Evolutionary conservation across 2,888 invertebrate genomes (phyloP).

Genomic region (Tortrix viridana): DNA sequence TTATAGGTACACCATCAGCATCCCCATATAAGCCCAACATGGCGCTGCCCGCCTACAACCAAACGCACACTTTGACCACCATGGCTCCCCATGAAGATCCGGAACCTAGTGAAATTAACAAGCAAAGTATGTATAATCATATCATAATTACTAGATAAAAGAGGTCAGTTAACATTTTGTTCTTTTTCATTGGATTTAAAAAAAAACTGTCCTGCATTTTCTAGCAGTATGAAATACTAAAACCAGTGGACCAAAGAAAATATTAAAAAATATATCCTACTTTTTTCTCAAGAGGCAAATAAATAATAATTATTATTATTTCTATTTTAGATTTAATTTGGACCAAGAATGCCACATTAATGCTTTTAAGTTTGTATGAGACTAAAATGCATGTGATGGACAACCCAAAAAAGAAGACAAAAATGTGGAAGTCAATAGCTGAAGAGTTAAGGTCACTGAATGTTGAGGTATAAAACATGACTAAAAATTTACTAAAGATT

Average conservation of each 20-base stretch:
- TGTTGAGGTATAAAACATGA: slow-evolving; percentile 53
- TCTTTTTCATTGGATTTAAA: too few species aligned
- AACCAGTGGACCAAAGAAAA: too few species aligned
- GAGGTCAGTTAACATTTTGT: too few species aligned
- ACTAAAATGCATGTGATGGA: slow-evolving; percentile 67
- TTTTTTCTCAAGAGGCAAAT: too few species aligned
- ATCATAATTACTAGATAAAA: too few species aligned
- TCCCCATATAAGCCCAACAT: slow-evolving; percentile 58
- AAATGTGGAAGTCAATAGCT: slow-evolving; percentile 69
- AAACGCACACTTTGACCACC: slow-evolving; percentile 47
- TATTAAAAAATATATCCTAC: too few species aligned
- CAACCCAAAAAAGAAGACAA: slow-evolving; percentile 71
- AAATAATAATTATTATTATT: not conserved
- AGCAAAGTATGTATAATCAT: slow-evolving; percentile 63
- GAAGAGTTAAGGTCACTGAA: slow-evolving; percentile 64
- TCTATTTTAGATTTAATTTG: slow-evolving; percentile 59
- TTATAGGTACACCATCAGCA: slow-evolving; percentile 46
- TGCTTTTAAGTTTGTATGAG: slow-evolving; percentile 66
- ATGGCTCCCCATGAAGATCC: slow-evolving; percentile 53
- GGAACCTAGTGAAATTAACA: slow-evolving; percentile 57
- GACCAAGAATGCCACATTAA: slow-evolving; percentile 66
- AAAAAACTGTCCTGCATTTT: too few species aligned
- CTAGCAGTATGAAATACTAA: too few species aligned
- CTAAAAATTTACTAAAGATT: not conserved
- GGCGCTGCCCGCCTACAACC: slow-evolving; percentile 52